These are phyloP conservation scores for Cnemophilus loriae DNA, from an alignment of 2,113 vertebrate genomes.

Conservation along the genomic window DNA sequence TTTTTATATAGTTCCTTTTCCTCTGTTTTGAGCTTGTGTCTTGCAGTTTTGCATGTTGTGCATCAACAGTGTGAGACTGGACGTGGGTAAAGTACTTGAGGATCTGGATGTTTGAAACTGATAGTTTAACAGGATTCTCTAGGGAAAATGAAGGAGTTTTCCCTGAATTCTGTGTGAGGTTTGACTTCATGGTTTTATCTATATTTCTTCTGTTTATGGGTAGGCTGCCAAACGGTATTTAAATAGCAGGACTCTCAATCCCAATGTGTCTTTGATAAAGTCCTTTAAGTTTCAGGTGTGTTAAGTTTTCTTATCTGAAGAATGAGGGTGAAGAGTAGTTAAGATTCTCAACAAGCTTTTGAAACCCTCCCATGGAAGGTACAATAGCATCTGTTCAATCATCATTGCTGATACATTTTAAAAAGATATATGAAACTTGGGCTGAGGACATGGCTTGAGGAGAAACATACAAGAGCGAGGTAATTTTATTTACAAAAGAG, in stretches of 20 bases:
- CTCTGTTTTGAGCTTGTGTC: background rate
- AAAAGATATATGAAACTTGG: background rate
- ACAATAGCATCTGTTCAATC: background rate
- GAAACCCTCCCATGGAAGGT: background rate
- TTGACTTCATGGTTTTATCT: background rate
- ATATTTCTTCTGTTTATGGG: background rate
- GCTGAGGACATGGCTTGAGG: background rate
- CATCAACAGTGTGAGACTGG: background rate
- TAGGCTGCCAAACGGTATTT: background rate
- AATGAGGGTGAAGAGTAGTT: background rate
- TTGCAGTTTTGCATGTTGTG: background rate
- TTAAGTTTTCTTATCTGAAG: conserved; percentile 3
- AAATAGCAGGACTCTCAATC: background rate
- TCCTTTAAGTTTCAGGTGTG: background rate
- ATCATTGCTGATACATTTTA: background rate
- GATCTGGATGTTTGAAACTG: background rate
- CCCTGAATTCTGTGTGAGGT: background rate
- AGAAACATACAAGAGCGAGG: background rate
- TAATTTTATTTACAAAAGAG: background rate
- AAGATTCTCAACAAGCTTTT: background rate
- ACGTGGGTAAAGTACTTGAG: background rate
- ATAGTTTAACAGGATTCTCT: background rate
- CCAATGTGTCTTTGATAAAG: background rate
- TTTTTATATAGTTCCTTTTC: background rate
- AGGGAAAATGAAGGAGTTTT: background rate